These are phyloP conservation scores for Sitta carolinensis DNA, from an alignment of 2,797 vertebrate genomes.

Conservation along the genomic window DNA sequence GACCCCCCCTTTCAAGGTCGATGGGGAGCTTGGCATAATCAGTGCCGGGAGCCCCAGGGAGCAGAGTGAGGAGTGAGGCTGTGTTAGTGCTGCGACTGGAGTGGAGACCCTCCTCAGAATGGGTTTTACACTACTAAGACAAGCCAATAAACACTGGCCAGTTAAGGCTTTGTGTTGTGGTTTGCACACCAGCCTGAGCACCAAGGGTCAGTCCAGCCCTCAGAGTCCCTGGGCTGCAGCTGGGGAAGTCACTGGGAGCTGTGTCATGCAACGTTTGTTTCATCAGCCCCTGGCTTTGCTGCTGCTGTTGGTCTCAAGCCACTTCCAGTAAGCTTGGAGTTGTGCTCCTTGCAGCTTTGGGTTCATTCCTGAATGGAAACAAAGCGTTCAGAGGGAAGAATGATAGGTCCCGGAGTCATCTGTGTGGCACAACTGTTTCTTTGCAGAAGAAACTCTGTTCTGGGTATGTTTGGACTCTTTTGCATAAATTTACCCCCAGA, in stretches of 20 bases:
- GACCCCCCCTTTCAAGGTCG: fast-evolving
- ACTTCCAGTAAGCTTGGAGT: neutral
- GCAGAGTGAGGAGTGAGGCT: neutral
- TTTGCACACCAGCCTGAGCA: fast-evolving
- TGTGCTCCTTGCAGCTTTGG: neutral
- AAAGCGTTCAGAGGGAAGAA: neutral
- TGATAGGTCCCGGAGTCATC: neutral
- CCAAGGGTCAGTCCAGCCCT: neutral
- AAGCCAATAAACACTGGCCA: fast-evolving
- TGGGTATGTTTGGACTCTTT: neutral
- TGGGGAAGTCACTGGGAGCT: neutral
- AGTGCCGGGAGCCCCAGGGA: fast-evolving
- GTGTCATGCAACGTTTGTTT: fast-evolving
- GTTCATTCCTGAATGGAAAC: neutral
- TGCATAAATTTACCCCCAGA: neutral
- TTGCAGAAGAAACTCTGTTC: neutral
- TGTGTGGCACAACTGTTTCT: neutral
- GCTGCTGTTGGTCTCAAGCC: fast-evolving
- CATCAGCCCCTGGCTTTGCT: neutral
- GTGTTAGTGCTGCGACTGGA: fast-evolving
- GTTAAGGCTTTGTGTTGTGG: neutral
- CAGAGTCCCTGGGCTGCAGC: neutral
- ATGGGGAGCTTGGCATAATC: neutral
- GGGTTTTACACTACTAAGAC: no score
- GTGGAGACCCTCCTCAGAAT: neutral